phyloP scores from a whole-genome alignment of 2,113 vertebrate genomes.

The Chloebia gouldiae region DNA sequence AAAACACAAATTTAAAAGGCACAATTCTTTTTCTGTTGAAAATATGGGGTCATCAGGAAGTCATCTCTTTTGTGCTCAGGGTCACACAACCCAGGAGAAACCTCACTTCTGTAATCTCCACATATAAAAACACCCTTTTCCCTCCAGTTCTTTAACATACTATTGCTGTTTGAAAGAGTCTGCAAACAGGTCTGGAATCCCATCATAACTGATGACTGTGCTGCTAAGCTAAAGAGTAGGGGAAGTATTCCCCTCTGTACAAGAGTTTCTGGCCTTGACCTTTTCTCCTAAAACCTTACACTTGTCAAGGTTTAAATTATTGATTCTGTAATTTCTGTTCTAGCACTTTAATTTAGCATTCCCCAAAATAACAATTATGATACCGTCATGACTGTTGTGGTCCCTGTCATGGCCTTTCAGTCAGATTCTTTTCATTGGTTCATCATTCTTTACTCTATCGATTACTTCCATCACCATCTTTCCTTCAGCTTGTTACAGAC shows the following conservation, averaged over 20 bases:
- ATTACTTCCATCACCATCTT: conserved; percentile 85
- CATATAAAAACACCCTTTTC: neutral
- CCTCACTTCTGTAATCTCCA: fast-evolving
- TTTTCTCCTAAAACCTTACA: neutral
- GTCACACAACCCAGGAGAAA: neutral
- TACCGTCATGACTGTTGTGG: conserved; percentile 60
- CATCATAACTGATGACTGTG: neutral
- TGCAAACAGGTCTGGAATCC: neutral
- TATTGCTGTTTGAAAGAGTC: neutral
- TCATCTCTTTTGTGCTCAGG: neutral
- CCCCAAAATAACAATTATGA: conserved; percentile 58
- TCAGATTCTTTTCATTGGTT: conserved; percentile 81
- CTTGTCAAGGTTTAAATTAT: conserved; percentile 50
- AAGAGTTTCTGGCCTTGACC: neutral
- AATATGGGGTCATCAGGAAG: neutral
- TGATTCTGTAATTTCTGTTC: conserved; percentile 49
- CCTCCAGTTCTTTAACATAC: neutral
- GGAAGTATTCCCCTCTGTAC: neutral
- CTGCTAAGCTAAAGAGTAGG: neutral
- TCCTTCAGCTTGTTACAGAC: conserved; percentile 55
- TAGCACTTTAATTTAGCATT: conserved; percentile 35
- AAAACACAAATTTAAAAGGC: neutral
- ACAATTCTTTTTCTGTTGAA: neutral
- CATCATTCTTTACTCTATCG: conserved; percentile 90
- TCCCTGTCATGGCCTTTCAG: conserved; percentile 65